Base-by-base conservation (phyloP, 1,140 invertebrate species). In the Pachyrhynchus sulphureomaculatus region DNA sequence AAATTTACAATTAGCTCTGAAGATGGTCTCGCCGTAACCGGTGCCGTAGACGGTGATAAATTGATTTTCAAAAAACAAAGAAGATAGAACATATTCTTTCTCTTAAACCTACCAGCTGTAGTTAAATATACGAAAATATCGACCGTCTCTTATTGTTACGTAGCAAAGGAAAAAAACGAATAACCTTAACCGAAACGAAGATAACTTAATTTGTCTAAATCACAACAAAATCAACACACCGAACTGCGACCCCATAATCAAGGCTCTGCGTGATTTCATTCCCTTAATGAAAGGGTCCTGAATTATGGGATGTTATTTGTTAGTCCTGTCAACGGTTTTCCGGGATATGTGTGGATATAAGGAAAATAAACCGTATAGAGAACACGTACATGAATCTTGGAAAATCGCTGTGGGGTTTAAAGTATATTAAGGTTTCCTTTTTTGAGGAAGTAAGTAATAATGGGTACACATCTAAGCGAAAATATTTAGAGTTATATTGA, bases 291-390 rank as follows among this genome's bases (percentile, higher is more conserved):
- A 54, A 54, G 51, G 51, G 13, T 18, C 48, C 18, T 54, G 37
- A 54, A 54, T 41, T 54, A 54, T 54, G 51, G 37, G n/a, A 41
- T 37, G 51, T 54, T 54, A 54, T 54, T 54, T 54, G 51, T 54
- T 54, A 41, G 42, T 36, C 51, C 41, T 54, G 51, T 54, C 51
- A 41, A 37, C 49, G 49, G 49, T n/a, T n/a, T 23, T 21, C 23
- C 13, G 9, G 6, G 10, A 21, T 17, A 24, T 21, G 42, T 41
- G 29, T 41, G 51, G 37, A 39, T 41, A 54, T 41, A 20, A 26
- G 51, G 42, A 54, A 54, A 54, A 54, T 54, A 54, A 54, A 54
- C 41, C 51, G 34, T 37, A 13, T 13, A 6, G 51, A 37, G 26
- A 54, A 41, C 51, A 54, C 51, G 51, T 54, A 54, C 51, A 37